These are phyloP conservation scores for Papilio aristodemus DNA, from an alignment of 1,140 invertebrate species.

Conservation along the genomic window DNA sequence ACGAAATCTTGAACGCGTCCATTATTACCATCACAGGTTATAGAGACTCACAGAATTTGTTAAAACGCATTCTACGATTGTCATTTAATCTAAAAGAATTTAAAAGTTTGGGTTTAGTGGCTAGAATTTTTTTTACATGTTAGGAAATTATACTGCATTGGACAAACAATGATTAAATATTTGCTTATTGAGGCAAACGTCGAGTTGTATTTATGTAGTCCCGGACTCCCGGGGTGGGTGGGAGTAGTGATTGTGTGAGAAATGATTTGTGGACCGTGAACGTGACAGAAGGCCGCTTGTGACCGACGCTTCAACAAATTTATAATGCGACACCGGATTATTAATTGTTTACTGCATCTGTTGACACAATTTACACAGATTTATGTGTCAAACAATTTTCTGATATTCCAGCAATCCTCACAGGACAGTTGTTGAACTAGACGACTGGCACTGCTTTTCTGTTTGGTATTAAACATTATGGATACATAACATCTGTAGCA, in stretches of 20 bases:
- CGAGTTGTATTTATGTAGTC: constrained; percentile 8
- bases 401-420: constrained; percentile 5
- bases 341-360: constrained; percentile 26
- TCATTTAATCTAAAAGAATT: too few relatives aligned
- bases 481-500: too few relatives aligned
- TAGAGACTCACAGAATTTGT: too few relatives aligned
- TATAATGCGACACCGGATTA: constrained; percentile 27
- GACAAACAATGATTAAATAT: constrained; percentile 2
- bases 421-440: not conserved
- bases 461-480: too few relatives aligned
- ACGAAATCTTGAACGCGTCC: too few relatives aligned
- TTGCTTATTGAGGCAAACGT: constrained; percentile 13
- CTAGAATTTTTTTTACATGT: too few relatives aligned
- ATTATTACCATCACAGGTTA: too few relatives aligned
- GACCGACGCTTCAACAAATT: constrained; percentile 19
- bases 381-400: constrained; percentile 5
- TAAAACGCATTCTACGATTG: too few relatives aligned
- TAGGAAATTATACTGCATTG: not conserved
- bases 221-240: not conserved
- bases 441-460: too few relatives aligned
- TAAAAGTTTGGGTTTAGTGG: too few relatives aligned
- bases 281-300: constrained; percentile 18
- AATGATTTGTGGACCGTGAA: constrained; percentile 25
- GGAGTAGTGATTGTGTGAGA: constrained; percentile 25
- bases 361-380: constrained; percentile 17